Conservation (phyloP, 2,797 vertebrate genomes). For the Acipenser oxyrinchus region DNA sequence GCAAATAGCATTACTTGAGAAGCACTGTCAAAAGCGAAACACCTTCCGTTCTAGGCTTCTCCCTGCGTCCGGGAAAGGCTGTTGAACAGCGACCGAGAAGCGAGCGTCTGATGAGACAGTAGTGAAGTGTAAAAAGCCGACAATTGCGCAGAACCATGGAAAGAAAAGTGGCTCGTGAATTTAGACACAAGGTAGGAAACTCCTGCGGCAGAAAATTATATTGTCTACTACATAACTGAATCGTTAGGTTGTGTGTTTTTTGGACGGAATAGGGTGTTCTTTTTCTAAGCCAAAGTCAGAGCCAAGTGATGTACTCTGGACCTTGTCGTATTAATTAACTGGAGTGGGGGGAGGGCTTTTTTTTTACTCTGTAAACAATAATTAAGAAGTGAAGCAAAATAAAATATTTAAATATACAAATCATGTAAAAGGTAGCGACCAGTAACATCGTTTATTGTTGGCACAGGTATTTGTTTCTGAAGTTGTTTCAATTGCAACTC, state of each 20-base stretch:
- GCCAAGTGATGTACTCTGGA: constrained; percentile 4
- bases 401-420: no score
- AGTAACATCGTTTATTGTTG: background rate
- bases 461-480: background rate
- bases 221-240: background rate
- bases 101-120: background rate
- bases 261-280: background rate
- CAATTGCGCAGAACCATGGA: constrained; percentile 80
- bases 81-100: background rate
- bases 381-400: background rate
- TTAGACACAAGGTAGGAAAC: constrained; percentile 83
- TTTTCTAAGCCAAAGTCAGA: constrained; percentile 1
- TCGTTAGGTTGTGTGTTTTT: background rate
- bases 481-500: background rate
- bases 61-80: constrained; percentile 11
- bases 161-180: constrained; percentile 87
- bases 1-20: no score
- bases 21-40: no score
- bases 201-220: background rate
- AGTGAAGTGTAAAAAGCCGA: no score
- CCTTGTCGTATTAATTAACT: constrained; percentile 7
- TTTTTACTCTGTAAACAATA: background rate
- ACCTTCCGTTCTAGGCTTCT: no score
- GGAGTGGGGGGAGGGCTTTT: constrained; percentile 9
- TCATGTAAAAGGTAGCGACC: no score